Percentiles rank a stretch among this genome's conserved stretches.
phyloP scores from a whole-genome alignment of 2,113 vertebrate species.

The Hirundichthys speculiger region DNA sequence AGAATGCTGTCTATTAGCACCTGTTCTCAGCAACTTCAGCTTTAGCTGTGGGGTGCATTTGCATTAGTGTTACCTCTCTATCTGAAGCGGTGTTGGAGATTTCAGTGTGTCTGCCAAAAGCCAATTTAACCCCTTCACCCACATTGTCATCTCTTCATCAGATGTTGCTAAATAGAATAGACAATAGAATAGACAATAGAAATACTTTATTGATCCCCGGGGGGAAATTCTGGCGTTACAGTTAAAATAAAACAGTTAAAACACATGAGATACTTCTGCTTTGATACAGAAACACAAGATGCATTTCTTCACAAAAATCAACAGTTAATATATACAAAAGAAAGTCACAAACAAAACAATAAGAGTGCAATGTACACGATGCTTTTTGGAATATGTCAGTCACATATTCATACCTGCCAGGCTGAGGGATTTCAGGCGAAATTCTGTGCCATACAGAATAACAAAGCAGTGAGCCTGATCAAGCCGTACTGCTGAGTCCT shows the following conservation, averaged over 20 bases:
- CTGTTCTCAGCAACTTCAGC: neutral
- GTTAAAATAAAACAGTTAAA: too few species aligned
- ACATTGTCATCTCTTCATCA: constrained; percentile 97
- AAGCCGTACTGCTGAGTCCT: constrained; percentile 86
- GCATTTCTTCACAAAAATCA: too few species aligned
- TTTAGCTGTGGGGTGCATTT: neutral
- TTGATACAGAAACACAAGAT: too few species aligned
- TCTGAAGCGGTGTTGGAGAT: constrained; percentile 93
- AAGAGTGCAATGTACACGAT: too few species aligned
- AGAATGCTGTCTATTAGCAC: neutral
- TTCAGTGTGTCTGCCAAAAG: constrained; percentile 90
- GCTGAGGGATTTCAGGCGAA: constrained; percentile 96
- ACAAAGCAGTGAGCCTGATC: constrained; percentile 95
- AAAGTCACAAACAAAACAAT: too few species aligned
- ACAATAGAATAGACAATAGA: too few species aligned
- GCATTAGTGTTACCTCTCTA: constrained; percentile 85
- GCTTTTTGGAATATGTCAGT: too few species aligned
- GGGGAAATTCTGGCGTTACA: too few species aligned
- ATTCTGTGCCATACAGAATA: constrained; percentile 94
- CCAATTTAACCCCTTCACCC: constrained; percentile 97
- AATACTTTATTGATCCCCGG: too few species aligned
- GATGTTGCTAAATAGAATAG: constrained; percentile 85
- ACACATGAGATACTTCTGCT: too few species aligned
- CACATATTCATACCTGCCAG: constrained; percentile 84
- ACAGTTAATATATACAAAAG: neutral